These are phyloP conservation scores for Porites divaricata DNA, from an alignment of 92 coral and sea anemone species.

Conservation along the genomic window DNA sequence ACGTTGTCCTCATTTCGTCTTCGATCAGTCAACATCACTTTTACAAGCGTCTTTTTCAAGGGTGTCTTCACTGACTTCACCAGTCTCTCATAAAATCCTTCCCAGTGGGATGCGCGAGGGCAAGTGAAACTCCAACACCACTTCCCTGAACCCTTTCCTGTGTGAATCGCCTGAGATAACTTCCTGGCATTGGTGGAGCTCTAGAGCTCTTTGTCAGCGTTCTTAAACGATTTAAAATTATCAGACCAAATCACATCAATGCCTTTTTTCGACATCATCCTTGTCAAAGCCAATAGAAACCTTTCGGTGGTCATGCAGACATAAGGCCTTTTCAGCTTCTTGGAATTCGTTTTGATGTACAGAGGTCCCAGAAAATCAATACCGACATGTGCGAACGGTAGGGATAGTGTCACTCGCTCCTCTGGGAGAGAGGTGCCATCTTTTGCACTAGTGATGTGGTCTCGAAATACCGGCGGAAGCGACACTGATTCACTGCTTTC, in stretches of 20 bases:
- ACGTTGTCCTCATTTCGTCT: too few relatives aligned
- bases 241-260: background rate
- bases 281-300: background rate
- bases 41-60: too few relatives aligned
- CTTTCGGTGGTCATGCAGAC: background rate
- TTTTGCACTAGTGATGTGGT: background rate
- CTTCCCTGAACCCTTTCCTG: too few relatives aligned
- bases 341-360: background rate
- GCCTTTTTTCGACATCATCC: background rate
- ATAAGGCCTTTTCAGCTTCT: background rate
- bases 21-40: too few relatives aligned
- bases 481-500: too few relatives aligned
- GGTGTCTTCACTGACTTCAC: too few relatives aligned
- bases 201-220: background rate
- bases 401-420: background rate
- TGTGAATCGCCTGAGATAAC: background rate
- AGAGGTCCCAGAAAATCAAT: background rate
- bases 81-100: too few relatives aligned
- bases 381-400: background rate
- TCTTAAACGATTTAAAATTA: background rate
- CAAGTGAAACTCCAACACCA: too few relatives aligned
- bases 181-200: background rate
- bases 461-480: too few relatives aligned
- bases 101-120: too few relatives aligned
- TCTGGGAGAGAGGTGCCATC: background rate